A percentile compares a stretch with the other conserved stretches of the same genome.
Evolutionary conservation across 1,140 invertebrate genomes (phyloP).

Genomic region (Trichogramma pretiosum): DNA sequence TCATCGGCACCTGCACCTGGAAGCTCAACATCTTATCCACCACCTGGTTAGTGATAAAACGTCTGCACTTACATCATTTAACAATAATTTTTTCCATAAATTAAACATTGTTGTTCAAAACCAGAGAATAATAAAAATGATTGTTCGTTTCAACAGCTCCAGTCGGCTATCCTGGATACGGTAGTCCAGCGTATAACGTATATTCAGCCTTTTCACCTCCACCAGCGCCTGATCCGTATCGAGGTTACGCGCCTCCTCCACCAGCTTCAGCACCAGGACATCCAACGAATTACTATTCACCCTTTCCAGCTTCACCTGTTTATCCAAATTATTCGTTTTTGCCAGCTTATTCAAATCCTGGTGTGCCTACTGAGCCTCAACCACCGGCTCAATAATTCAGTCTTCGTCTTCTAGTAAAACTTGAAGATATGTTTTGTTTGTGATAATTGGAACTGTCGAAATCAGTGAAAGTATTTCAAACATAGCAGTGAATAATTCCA

Average conservation of each 20-base stretch:
- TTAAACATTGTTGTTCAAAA: no score
- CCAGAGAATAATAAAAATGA: no score
- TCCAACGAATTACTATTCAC: constrained; percentile 40
- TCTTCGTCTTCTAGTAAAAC: neutral
- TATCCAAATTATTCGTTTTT: constrained; percentile 44
- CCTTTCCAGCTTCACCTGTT: constrained; percentile 41
- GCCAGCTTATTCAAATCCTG: constrained; percentile 40
- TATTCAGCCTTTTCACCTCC: constrained; percentile 44
- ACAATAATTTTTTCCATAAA: no score
- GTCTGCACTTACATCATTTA: no score
- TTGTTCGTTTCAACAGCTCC: constrained; percentile 32
- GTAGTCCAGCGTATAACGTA: constrained; percentile 40
- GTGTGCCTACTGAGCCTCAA: constrained; percentile 39
- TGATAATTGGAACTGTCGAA: no score
- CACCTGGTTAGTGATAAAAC: constrained; percentile 32
- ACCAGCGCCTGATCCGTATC: constrained; percentile 38
- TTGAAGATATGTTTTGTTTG: no score
- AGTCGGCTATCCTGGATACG: constrained; percentile 35
- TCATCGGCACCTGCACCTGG: constrained; percentile 35
- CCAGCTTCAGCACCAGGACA: constrained; percentile 24
- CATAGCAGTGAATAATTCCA: no score
- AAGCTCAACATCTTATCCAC: constrained; percentile 38
- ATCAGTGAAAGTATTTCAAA: no score
- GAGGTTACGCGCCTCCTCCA: constrained; percentile 36
- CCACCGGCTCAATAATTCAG: constrained; percentile 36